A percentile compares a stretch with the other conserved stretches of the same genome.
These are phyloP conservation scores for Scolopax mira DNA, from an alignment of 2,113 vertebrate species.

Conservation along the genomic window DNA sequence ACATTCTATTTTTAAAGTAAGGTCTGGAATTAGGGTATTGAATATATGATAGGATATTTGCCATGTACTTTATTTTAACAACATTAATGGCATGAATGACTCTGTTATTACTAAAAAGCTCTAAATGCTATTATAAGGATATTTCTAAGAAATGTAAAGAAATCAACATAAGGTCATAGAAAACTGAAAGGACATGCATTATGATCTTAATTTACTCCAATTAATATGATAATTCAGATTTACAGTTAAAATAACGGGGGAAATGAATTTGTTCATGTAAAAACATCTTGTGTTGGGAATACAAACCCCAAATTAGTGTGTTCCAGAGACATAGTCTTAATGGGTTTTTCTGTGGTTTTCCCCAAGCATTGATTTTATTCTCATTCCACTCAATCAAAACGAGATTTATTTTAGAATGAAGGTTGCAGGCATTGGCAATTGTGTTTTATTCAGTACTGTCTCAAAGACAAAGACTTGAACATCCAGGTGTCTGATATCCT, in stretches of 20 bases:
- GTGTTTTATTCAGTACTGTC: not conserved
- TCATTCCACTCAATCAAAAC: not conserved
- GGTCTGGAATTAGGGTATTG: not conserved
- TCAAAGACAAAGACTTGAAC: not conserved
- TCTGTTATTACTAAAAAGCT: not conserved
- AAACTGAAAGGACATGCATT: not conserved
- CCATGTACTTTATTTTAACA: not conserved
- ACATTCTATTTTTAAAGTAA: not conserved
- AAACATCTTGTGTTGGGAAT: not conserved
- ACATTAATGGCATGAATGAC: not conserved
- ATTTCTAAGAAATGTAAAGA: not conserved
- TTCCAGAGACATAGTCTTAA: not conserved
- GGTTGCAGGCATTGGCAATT: not conserved
- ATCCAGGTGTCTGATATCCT: not conserved
- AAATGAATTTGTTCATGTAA: not conserved
- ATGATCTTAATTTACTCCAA: not conserved
- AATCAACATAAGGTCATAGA: not conserved
- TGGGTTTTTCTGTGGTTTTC: not conserved
- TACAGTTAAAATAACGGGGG: not conserved
- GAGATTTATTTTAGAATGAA: not conserved
- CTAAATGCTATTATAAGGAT: not conserved
- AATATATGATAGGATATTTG: not conserved
- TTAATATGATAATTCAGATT: not conserved
- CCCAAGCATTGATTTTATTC: not conserved
- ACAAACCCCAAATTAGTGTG: accelerated